A percentile compares a stretch with the other conserved stretches of the same genome.
phyloP scores from a whole-genome alignment of 2,888 invertebrate genomes.

The Leptinotarsa rubiginosa region DNA sequence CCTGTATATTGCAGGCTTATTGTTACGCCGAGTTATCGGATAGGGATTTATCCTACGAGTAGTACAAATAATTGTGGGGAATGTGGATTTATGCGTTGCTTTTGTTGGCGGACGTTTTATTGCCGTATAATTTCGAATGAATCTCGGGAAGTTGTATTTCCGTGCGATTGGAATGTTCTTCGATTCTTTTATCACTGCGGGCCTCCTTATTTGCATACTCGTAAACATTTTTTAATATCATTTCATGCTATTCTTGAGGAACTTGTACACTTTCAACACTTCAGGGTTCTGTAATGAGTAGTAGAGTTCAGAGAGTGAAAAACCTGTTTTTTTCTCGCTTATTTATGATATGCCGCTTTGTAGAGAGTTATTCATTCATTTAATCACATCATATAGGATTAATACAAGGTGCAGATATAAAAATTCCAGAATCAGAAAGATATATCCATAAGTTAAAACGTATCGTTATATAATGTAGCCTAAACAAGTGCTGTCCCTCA shows the following conservation, averaged over 20 bases:
- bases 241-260: background rate
- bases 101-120: conserved; percentile 33
- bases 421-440: too few relatives aligned
- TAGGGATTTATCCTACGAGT: conserved; percentile 37
- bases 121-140: conserved; percentile 22
- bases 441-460: too few relatives aligned
- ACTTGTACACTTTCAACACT: background rate
- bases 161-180: conserved; percentile 9
- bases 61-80: conserved; percentile 36
- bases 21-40: conserved; percentile 36
- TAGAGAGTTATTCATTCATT: too few relatives aligned
- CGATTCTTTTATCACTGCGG: conserved; percentile 5
- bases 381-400: too few relatives aligned
- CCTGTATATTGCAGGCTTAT: conserved; percentile 34
- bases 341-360: too few relatives aligned
- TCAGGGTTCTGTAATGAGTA: background rate
- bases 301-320: background rate
- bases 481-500: too few relatives aligned
- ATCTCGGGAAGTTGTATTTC: conserved; percentile 15
- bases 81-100: conserved; percentile 35
- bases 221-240: background rate
- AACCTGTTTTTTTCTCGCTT: background rate
- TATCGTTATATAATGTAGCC: too few relatives aligned
- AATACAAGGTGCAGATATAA: too few relatives aligned
- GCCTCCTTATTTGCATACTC: conserved; percentile 10